Base-by-base conservation (phyloP, 2,888 invertebrate species). In the Dilophus febrilis region DNA sequence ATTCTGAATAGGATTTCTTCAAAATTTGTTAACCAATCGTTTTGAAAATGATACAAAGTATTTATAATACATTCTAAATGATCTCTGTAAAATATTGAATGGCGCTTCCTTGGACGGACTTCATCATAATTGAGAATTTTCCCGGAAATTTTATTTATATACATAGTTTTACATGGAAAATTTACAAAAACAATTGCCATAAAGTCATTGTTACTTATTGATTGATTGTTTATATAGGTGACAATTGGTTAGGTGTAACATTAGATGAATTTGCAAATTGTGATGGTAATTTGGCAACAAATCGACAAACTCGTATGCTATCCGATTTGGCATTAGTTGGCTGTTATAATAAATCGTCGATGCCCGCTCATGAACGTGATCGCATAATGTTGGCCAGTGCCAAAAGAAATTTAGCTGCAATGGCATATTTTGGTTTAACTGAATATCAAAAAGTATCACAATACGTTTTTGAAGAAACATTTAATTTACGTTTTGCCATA, bases 391-490 rank as follows among this genome's bases (percentile, higher is more conserved):
- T 98, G 46, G 84, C 86, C 28, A 94, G 92, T 54, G 98, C 98
- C 40, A 95, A 95, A 65, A 74, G 81, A 48, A 98, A 98, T 65
- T 69, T 98, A 42, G 79, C 84, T 45, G 80, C 82, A 37, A 90
- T 98, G 88, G 85, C 95, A 40, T 98, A 90, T 64, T 97, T 97
- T 62, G 97, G 95, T 47, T 72, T 98, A 46, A 92, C 94, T 7
- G 98, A 98, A 65, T 78, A 77, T 64, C 95, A 97, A 66, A 83
- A 84, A 72, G 74, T 80, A 55, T 82, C 86, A 22, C 91, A 91
- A 60, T 90, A 90, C 61, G 80, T 92, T 49, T 94, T 94, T 59
- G 92, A 94, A 57, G 85, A 86, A 64, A 88, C 87, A 13, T 94
- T 94, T 58, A 85, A 85, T 60, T 70, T 92, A 53, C 72, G 86